phyloP scores from a whole-genome alignment of 2,797 vertebrate species.

The Steatocranus sp. region DNA sequence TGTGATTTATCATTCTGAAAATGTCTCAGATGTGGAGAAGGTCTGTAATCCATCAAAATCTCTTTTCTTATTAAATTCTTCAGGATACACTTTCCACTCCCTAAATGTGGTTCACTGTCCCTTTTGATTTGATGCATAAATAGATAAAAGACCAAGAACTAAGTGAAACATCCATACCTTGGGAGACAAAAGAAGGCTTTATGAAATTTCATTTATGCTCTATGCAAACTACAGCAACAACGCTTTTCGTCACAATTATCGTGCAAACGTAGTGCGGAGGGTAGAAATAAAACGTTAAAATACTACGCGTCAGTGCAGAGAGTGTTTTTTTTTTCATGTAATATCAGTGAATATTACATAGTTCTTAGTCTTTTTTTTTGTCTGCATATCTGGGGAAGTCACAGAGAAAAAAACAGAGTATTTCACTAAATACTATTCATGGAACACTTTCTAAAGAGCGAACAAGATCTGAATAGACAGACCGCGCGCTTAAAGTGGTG shows the following conservation, averaged over 20 bases:
- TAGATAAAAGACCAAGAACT: constrained; percentile 70
- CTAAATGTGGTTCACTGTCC: constrained; percentile 74
- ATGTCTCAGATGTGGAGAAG: constrained; percentile 79
- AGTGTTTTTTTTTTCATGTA: neutral
- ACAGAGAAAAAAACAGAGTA: neutral
- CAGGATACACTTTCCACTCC: constrained; percentile 79
- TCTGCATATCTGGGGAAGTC: neutral
- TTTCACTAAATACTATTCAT: neutral
- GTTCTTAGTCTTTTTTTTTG: neutral
- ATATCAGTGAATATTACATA: neutral
- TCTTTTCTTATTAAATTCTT: constrained; percentile 84
- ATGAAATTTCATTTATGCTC: constrained; percentile 44
- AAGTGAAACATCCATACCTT: constrained; percentile 57
- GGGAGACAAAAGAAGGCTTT: constrained; percentile 41
- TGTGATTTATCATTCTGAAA: constrained; percentile 82
- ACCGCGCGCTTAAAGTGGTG: neutral
- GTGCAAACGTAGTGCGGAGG: neutral
- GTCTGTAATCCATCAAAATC: constrained; percentile 83
- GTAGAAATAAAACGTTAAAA: neutral
- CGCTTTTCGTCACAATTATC: neutral
- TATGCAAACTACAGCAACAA: constrained; percentile 5
- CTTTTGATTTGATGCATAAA: constrained; percentile 79
- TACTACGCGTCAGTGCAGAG: neutral
- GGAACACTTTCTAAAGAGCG: neutral
- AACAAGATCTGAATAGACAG: neutral